phyloP scores from a whole-genome alignment of 2,113 vertebrate species.

The Chaetops frenatus region DNA sequence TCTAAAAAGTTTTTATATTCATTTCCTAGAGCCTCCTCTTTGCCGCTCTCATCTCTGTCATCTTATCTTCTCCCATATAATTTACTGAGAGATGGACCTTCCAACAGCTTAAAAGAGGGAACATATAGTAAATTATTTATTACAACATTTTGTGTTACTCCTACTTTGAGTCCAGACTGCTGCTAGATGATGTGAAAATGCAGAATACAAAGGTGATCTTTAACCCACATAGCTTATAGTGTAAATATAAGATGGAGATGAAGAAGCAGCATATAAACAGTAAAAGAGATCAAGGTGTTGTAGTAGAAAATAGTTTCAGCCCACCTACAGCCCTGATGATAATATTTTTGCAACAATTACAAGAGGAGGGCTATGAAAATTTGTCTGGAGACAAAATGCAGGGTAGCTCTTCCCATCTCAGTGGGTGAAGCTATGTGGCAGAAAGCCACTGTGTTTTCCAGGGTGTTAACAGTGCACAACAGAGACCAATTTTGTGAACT shows the following conservation, averaged over 20 bases:
- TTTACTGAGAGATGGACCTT: not conserved
- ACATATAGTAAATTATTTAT: not conserved
- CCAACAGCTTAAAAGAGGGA: not conserved
- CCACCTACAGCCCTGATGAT: not conserved
- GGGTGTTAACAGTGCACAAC: not conserved
- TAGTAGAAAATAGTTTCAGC: not conserved
- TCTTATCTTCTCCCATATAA: not conserved
- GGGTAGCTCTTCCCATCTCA: not conserved
- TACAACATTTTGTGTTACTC: not conserved
- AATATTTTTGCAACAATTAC: not conserved
- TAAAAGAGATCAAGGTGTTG: not conserved
- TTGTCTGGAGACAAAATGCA: not conserved
- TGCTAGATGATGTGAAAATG: not conserved
- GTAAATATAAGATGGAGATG: not conserved
- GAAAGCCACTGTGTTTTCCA: not conserved
- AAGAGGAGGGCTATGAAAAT: not conserved
- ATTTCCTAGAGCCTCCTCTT: not conserved
- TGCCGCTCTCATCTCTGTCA: not conserved
- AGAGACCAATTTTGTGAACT: not conserved
- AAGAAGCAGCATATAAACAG: not conserved
- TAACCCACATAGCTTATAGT: not conserved
- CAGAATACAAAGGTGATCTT: not conserved
- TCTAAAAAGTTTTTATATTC: not conserved
- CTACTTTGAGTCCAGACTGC: not conserved
- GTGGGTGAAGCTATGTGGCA: not conserved